Base-by-base conservation (phyloP, 2,113 vertebrate species). In the Spizaetus ornatus region DNA sequence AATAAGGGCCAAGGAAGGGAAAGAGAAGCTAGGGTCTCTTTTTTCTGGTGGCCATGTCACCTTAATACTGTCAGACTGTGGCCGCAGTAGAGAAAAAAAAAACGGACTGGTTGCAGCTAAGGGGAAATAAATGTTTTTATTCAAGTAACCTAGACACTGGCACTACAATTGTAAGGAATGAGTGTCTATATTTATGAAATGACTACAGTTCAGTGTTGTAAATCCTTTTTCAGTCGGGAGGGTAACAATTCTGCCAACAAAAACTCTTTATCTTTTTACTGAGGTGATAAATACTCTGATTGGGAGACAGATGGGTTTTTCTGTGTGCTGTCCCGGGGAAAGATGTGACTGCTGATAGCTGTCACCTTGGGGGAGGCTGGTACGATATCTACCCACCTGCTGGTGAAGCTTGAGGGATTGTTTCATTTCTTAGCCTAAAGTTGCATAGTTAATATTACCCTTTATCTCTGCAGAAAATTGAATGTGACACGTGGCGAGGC, bases 401-500 rank as follows among this genome's bases (percentile, higher is more conserved):
- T 95, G 66, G 27, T 80, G 71, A 76, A 63, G 50, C 34, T 48
- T 80, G 74, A 76, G 74, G 56, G 58, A n/a, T 53, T 29, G 8
- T 88, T 90, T 90, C 45, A 26, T 86, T 85, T 45, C 73, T 69
- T 67, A 53, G 42, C 63, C 74, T 58, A 12, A 66, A 74, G 52
- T 31, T 78, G 43, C 2, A 1, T 25, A 52, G 69, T 45, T 71
- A 85, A 31, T 79, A 26, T 34, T 76, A 17, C 21, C 26, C 47
- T 91, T 56, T 63, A 43, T 87, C 71, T 88, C 66, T 72, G n/a
- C 32, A 70, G 66, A 38, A 83, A 82, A 82, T 21, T 13, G 62
- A 61, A 29, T 29, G 9, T 14, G 53, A 62, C 55, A 50, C 0
- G 0, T 83, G 80, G 34, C 0, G 13, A 76, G 52, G 34, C 40